Base-by-base conservation (phyloP, 2,113 vertebrate species). In the Ciconia boyciana region DNA sequence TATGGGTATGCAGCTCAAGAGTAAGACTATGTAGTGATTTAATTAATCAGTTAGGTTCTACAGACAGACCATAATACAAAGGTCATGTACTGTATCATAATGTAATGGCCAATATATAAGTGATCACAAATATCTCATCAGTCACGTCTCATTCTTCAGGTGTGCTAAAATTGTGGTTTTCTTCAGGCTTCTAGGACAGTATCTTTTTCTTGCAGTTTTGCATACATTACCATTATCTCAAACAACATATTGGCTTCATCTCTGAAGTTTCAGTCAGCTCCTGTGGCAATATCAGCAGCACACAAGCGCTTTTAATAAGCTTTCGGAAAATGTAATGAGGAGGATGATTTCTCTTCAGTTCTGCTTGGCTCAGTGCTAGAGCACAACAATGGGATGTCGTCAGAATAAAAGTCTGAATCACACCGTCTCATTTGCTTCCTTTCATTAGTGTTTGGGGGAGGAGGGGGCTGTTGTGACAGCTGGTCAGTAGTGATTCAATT, bases 401-500 rank as follows among this genome's bases (percentile, higher is more conserved):
- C 85, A 93, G 92, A 89, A 93, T 26, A 64, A 29, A 88, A 90
- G 88, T 93, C 70, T 87, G 88, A 93, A 94, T 76, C 82, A 68
- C 2, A 0, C 62, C 0, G 1, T 83, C 68, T 95, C 68, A 81
- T 95, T 96, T 96, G 51, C 80, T 93, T 93, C 89, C 60, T 92
- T 94, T 96, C 71, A 90, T 93, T 93, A 66, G 36, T 60, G 54
- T 89, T 91, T 83, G 25, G 29, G 41, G 58, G 69, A 93, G 70
- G 51, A 89, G 88, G 75, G 13, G 19, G 22, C 41, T 93, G 88
- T 71, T 95, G 80, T 70, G 88, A 94, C 79, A 96, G 88, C 89
- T 94, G 92, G 90, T 87, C 92, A 96, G 86, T 16, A 86, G 51
- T 64, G 88, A 97, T 94, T 88, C 90, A 95, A 71, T 96, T 95